phyloP scores from a whole-genome alignment of 2,797 vertebrate species.

The Threskiornis aethiopicus region DNA sequence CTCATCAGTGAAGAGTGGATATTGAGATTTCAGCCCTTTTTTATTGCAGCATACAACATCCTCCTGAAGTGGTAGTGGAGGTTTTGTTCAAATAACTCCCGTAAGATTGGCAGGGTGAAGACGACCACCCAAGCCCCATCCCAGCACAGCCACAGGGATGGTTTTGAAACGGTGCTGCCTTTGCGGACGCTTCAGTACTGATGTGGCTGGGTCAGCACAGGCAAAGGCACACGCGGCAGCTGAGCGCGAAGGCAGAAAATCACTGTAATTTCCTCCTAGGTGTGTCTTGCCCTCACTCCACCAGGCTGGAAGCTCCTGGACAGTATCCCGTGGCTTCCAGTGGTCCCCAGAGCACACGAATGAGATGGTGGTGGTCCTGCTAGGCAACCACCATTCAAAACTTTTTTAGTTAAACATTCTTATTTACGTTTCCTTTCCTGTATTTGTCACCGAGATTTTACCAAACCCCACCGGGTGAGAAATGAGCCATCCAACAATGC shows the following conservation, averaged over 20 bases:
- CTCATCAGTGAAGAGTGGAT: background rate
- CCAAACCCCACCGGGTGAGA: background rate
- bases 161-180: background rate
- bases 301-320: background rate
- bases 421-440: background rate
- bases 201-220: background rate
- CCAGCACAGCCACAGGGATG: background rate
- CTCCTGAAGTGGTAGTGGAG: background rate
- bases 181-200: background rate
- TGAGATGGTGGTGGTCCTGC: background rate
- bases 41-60: background rate
- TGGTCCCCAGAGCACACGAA: rapidly evolving
- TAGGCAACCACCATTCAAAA: background rate
- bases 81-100: background rate
- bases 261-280: background rate
- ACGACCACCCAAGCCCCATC: background rate
- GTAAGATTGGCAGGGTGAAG: background rate
- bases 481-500: background rate
- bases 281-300: background rate
- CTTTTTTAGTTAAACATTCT: background rate
- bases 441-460: background rate
- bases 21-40: background rate
- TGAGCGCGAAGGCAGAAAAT: background rate
- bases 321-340: background rate
- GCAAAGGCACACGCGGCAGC: rapidly evolving